Evolutionary conservation across 2,888 invertebrate genomes (phyloP).

Genomic region (Emmelina monodactyla): DNA sequence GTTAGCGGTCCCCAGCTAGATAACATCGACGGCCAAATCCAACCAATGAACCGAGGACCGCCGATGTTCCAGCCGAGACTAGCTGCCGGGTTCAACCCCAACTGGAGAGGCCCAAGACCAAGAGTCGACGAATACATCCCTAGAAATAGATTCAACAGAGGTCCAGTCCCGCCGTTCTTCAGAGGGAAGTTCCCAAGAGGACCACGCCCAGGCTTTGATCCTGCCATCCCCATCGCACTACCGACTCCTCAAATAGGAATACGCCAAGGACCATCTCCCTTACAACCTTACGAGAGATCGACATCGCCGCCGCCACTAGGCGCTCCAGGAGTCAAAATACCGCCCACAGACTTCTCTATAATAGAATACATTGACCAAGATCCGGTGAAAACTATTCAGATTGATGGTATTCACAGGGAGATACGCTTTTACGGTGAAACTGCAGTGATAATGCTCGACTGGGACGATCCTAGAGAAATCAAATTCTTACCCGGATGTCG

Average conservation of each 20-base stretch:
- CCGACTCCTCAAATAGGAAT: constrained; percentile 44
- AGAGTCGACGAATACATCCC: constrained; percentile 39
- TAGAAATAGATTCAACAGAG: constrained; percentile 40
- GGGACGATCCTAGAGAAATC: constrained; percentile 87
- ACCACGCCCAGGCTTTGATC: constrained; percentile 33
- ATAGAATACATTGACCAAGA: constrained; percentile 64
- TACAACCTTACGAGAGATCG: constrained; percentile 37
- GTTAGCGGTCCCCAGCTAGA: constrained; percentile 24
- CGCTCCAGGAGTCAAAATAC: constrained; percentile 36
- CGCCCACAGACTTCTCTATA: constrained; percentile 40
- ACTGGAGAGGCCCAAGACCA: constrained; percentile 43
- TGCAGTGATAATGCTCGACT: constrained; percentile 84
- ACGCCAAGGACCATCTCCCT: constrained; percentile 41
- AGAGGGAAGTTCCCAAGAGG: constrained; percentile 40
- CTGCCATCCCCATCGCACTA: constrained; percentile 30
- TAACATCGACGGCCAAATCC: constrained; percentile 17
- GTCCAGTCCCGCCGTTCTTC: constrained; percentile 33
- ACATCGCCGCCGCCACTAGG: constrained; percentile 46
- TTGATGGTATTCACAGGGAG: constrained; percentile 82
- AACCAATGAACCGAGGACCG: constrained; percentile 36
- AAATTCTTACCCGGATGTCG: constrained; percentile 83
- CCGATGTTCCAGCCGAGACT: constrained; percentile 24
- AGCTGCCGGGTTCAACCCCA: constrained; percentile 27
- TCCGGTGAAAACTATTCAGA: constrained; percentile 80
- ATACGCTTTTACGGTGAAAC: constrained; percentile 87